Evolutionary conservation across 1,140 invertebrate species (phyloP), one percentile per base, ranked within the genome.

Genomic region (Berghia stephanieae): DNA sequence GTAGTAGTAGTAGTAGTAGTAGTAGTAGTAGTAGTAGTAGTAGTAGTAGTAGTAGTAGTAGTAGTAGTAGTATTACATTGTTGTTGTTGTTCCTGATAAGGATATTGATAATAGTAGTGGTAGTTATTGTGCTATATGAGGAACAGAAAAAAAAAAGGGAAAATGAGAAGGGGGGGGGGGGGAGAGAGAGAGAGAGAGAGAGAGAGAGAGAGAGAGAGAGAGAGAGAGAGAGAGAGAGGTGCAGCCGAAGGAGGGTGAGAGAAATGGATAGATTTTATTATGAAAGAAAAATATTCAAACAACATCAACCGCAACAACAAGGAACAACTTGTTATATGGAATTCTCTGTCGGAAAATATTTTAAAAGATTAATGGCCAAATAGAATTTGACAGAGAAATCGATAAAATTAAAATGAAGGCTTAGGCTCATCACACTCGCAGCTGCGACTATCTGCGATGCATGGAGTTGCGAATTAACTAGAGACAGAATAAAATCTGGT

Each of bases 41-140:
- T n/a, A n/a, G n/a, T n/a, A n/a, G n/a, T n/a, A n/a, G n/a, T n/a
- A n/a, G n/a, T n/a, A n/a, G n/a, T n/a, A n/a, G n/a, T n/a, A n/a
- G n/a, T n/a, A n/a, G n/a, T n/a, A n/a, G n/a, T n/a, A n/a, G n/a
- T n/a, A n/a, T 10, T 91, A 87, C 8, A 94, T 92, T 73, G 42
- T 79, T 78, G 21, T 82, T 55, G 1, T 80, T 84, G 67, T 79
- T 81, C 73, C 74, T 80, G 38, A 73, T 43, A 44, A 2, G 3
- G 6, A 5, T 43, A 21, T 46, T 70, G 10, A 2, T 42, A 8
- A 57, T 84, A 83, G 42, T 83, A 83, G 74, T 85, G 86, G 69
- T 85, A 86, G 71, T 88, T 89, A 24, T 52, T 6, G 6, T 6
- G 57, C 8, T 8, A 60, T 8, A 31, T 6, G 24, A 60, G 8